phyloP scores from a whole-genome alignment of 2,888 invertebrate species.

The Quadroppia sp. region DNA sequence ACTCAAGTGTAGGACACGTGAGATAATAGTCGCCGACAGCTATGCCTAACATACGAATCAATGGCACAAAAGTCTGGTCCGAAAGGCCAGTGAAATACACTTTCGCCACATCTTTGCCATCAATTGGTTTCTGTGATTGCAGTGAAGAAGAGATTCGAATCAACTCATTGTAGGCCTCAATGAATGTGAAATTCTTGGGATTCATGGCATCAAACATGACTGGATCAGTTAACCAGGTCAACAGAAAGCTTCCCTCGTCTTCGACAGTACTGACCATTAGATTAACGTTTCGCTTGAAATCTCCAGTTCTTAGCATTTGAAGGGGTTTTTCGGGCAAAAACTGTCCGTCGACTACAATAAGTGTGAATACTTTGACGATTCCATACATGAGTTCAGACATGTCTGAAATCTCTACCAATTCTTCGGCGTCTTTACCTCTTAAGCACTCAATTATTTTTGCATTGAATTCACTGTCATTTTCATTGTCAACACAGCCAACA shows the following conservation, averaged over 20 bases:
- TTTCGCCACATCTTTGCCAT: constrained; percentile 1
- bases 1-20: constrained; percentile 37
- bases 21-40: constrained; percentile 27
- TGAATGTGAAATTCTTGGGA: background rate
- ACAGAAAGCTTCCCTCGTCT: constrained; percentile 32
- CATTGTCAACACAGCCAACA: constrained; percentile 43
- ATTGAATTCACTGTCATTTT: background rate
- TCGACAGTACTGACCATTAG: constrained; percentile 26
- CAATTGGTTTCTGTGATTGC: background rate
- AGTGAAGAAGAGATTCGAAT: background rate
- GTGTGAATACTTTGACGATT: background rate
- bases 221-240: background rate
- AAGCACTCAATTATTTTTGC: constrained; percentile 8
- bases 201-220: background rate
- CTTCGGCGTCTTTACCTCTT: background rate
- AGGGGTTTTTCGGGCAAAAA: constrained; percentile 24
- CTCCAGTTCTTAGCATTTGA: constrained; percentile 17
- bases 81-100: constrained; percentile 9
- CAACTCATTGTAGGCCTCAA: background rate
- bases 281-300: constrained; percentile 28
- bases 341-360: constrained; percentile 15
- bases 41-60: background rate
- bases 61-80: too few species aligned
- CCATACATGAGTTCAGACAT: background rate
- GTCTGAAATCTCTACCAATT: background rate